Percentiles rank a stretch among this genome's conserved stretches.
phyloP scores from a whole-genome alignment of 64 coral and sea anemone genomes.

The Acropora tenuis region DNA sequence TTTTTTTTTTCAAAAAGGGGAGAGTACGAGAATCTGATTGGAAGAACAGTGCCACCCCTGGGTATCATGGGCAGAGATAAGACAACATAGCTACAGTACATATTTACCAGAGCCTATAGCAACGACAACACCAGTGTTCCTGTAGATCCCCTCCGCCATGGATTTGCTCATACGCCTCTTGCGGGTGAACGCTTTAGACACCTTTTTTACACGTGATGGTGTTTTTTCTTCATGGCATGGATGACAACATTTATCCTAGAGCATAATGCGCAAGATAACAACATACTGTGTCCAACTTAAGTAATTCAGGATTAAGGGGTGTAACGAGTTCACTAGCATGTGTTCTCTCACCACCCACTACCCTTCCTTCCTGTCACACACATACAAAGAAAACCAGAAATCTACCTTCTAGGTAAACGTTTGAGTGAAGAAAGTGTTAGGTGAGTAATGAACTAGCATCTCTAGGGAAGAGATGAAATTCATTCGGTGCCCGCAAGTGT shows the following conservation, averaged over 20 bases:
- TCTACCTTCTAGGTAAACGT: slow-evolving; percentile 24
- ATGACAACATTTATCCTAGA: slow-evolving; percentile 11
- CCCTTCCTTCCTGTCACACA: neutral
- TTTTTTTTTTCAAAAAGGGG: too few species aligned
- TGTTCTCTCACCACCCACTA: neutral
- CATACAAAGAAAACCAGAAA: neutral
- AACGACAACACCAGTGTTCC: slow-evolving; percentile 7
- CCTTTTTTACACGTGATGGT: too few species aligned
- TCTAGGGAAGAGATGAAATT: slow-evolving; percentile 15
- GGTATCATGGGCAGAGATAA: neutral
- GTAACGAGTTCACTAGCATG: slow-evolving; percentile 34
- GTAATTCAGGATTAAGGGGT: slow-evolving; percentile 36
- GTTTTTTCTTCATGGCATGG: slow-evolving; percentile 24
- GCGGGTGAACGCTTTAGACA: neutral
- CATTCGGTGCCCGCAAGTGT: neutral
- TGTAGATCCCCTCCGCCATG: slow-evolving; percentile 14
- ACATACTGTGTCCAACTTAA: slow-evolving; percentile 24
- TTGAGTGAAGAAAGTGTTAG: slow-evolving; percentile 39
- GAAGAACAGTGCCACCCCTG: too few species aligned
- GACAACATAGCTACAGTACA: neutral
- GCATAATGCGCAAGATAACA: slow-evolving; percentile 12
- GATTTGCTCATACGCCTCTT: neutral
- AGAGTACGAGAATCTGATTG: too few species aligned
- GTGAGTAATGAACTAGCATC: slow-evolving; percentile 28
- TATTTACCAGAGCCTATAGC: slow-evolving; percentile 41